Conservation (phyloP, 2,113 vertebrate genomes). For the Ciconia stormi region DNA sequence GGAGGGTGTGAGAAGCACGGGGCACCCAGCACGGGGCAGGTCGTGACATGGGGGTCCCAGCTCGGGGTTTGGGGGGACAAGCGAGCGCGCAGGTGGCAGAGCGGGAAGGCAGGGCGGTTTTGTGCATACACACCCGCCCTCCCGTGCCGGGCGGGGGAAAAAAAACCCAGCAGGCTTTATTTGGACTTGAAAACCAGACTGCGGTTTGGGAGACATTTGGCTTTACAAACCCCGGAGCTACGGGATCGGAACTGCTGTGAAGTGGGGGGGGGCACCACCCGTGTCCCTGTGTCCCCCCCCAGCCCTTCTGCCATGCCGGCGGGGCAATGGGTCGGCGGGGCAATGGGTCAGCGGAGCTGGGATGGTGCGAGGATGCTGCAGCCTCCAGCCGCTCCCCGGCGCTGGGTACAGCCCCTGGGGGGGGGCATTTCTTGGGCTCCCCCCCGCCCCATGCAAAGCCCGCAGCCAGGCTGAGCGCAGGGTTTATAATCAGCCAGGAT, state of each 20-base stretch:
- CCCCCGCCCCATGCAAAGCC: background rate
- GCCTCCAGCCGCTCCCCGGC: background rate
- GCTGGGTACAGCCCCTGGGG: background rate
- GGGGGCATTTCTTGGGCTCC: background rate
- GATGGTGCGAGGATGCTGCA: background rate
- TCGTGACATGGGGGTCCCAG: background rate
- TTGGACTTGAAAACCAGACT: background rate
- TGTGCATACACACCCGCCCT: background rate
- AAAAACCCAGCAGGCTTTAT: background rate
- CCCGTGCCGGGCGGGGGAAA: background rate
- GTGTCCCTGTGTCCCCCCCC: background rate
- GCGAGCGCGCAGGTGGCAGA: background rate
- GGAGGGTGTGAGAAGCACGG: background rate
- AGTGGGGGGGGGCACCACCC: background rate
- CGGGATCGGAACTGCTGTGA: background rate
- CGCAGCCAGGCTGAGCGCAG: background rate
- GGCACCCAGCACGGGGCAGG: background rate
- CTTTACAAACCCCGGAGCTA: background rate
- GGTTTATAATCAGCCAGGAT: constrained; percentile 17
- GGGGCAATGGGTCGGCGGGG: background rate
- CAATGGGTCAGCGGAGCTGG: background rate
- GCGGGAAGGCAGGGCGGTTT: background rate
- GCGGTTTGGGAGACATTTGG: background rate
- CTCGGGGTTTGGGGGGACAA: rapidly evolving
- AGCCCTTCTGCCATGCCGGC: background rate